These are phyloP conservation scores for Sinosuthora webbiana DNA, from an alignment of 2,113 vertebrate genomes.

Conservation along the genomic window DNA sequence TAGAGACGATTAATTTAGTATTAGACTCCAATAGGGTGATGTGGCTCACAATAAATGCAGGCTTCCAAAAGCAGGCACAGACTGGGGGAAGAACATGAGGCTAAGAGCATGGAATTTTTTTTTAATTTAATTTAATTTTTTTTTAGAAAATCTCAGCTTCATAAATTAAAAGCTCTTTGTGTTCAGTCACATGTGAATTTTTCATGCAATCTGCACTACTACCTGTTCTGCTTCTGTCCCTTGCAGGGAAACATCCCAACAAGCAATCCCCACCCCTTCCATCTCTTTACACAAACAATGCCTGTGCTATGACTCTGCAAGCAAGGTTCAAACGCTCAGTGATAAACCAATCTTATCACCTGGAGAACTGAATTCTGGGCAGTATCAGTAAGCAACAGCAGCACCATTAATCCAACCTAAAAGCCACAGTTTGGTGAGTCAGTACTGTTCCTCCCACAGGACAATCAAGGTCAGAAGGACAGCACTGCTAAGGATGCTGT, in stretches of 20 bases:
- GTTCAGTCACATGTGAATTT: background rate
- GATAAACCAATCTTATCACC: background rate
- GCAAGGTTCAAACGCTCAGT: background rate
- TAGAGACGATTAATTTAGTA: background rate
- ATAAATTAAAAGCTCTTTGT: background rate
- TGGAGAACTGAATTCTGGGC: background rate
- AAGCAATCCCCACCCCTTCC: background rate
- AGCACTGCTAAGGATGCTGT: background rate
- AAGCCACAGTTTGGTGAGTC: background rate
- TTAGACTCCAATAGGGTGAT: background rate
- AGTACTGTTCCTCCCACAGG: background rate
- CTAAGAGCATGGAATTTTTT: background rate
- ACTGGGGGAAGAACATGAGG: background rate
- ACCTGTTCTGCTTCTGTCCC: background rate
- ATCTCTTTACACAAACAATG: background rate
- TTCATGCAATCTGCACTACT: accelerated
- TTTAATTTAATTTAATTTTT: no score
- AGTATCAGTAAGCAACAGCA: background rate
- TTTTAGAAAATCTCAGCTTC: background rate
- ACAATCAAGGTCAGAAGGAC: background rate
- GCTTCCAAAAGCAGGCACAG: background rate
- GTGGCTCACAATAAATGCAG: background rate
- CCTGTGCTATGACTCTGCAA: background rate
- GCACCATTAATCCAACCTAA: background rate
- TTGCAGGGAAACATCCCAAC: background rate